A percentile compares a stretch with the other conserved stretches of the same genome.
Conservation (phyloP, 2,113 vertebrate species). For the Mellivora capensis region DNA sequence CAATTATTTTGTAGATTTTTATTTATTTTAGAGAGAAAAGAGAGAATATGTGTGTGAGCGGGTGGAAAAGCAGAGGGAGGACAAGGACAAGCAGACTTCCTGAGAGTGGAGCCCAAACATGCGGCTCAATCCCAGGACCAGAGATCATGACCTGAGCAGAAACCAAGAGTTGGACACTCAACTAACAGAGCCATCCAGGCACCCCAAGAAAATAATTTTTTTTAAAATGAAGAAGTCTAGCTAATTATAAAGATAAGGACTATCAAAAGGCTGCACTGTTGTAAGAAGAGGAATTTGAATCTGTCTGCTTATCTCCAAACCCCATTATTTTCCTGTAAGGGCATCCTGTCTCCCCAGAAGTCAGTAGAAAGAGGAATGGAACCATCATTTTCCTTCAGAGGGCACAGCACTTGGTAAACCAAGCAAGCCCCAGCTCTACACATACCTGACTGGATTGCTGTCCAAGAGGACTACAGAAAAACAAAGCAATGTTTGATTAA, state of each 20-base stretch:
- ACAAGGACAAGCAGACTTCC: background rate
- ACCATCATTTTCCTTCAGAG: conserved; percentile 25
- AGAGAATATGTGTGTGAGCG: background rate
- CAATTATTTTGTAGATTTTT: background rate
- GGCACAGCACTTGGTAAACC: background rate
- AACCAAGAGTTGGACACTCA: background rate
- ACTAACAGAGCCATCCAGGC: background rate
- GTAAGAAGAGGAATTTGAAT: conserved; percentile 7
- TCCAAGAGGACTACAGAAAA: conserved; percentile 37
- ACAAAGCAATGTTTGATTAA: background rate
- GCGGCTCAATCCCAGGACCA: background rate
- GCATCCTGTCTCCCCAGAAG: background rate
- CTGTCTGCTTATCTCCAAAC: background rate
- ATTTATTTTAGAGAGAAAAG: background rate
- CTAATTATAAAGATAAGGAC: background rate
- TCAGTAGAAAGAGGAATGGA: background rate
- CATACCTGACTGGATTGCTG: background rate
- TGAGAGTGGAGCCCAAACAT: background rate
- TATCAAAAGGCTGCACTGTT: conserved; percentile 1
- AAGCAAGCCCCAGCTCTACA: background rate
- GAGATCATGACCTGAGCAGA: background rate
- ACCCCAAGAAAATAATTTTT: background rate
- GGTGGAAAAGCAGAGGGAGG: background rate
- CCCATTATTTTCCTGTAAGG: background rate
- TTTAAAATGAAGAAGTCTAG: background rate